Percentiles rank a stretch among this genome's conserved stretches.
These are phyloP conservation scores for Nannoperca australis DNA, from an alignment of 2,797 vertebrate genomes.

Conservation along the genomic window DNA sequence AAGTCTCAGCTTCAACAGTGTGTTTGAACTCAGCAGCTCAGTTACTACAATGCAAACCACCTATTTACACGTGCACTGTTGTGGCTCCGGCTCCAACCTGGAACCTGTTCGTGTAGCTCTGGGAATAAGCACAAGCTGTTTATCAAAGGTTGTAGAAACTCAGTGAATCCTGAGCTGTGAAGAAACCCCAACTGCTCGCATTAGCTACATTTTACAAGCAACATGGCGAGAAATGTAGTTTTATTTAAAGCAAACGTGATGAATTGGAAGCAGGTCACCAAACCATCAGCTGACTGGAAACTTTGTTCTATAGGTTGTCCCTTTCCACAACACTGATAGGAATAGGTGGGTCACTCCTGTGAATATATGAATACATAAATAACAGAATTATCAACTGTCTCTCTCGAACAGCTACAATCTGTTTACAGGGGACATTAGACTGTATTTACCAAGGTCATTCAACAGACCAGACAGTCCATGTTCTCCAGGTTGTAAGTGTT, in stretches of 20 bases:
- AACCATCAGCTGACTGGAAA: background rate
- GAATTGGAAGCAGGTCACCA: background rate
- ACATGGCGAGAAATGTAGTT: background rate
- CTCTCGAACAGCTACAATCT: background rate
- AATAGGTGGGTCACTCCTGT: background rate
- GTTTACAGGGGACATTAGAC: background rate
- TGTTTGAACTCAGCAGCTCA: background rate
- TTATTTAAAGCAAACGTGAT: background rate
- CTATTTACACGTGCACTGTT: background rate
- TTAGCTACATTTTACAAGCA: background rate
- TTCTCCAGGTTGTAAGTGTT: background rate
- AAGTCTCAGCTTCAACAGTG: background rate
- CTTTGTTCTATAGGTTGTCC: background rate
- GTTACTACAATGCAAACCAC: background rate
- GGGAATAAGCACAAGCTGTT: background rate
- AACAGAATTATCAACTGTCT: background rate
- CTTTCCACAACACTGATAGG: background rate
- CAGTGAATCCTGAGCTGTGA: background rate
- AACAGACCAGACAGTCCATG: background rate
- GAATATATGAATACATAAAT: slow-evolving; percentile 24
- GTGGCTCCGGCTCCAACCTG: background rate
- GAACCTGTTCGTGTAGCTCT: background rate
- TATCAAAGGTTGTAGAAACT: background rate
- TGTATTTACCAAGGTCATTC: background rate
- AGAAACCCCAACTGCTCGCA: background rate